Conservation (phyloP, 2,888 invertebrate species). For the Amblyteles armatorius region DNA sequence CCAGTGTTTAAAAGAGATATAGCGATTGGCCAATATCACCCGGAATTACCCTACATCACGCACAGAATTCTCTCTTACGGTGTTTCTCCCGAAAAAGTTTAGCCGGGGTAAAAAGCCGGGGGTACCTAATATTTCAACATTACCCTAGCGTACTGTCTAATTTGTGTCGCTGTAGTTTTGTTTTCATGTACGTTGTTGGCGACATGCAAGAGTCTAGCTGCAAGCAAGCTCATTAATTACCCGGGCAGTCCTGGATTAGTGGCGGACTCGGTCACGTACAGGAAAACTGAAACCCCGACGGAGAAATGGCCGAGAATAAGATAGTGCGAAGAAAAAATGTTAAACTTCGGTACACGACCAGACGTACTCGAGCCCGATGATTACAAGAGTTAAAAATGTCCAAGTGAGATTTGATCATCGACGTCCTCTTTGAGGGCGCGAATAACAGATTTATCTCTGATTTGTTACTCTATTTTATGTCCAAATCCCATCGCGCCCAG, state of each 20-base stretch:
- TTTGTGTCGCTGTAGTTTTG: neutral
- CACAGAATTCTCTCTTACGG: neutral
- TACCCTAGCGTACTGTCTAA: neutral
- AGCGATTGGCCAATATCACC: neutral
- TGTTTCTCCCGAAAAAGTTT: neutral
- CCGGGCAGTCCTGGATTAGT: neutral
- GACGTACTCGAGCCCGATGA: neutral
- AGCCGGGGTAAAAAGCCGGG: neutral
- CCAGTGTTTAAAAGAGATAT: neutral
- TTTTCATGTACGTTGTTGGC: constrained; percentile 18
- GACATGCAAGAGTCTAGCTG: neutral
- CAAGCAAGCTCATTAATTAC: constrained; percentile 15
- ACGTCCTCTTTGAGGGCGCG: neutral
- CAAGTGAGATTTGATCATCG: neutral
- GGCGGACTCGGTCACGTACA: constrained; percentile 13
- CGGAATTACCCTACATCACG: neutral
- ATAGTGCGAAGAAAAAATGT: neutral
- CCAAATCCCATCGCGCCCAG: neutral
- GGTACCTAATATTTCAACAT: constrained; percentile 24
- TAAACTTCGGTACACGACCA: neutral
- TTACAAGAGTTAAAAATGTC: neutral
- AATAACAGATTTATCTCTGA: neutral
- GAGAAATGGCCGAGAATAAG: neutral
- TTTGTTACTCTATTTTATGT: neutral
- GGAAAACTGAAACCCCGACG: neutral